Base-by-base conservation (phyloP, 2,797 vertebrate genomes). In the Phalloptychus januarius region DNA sequence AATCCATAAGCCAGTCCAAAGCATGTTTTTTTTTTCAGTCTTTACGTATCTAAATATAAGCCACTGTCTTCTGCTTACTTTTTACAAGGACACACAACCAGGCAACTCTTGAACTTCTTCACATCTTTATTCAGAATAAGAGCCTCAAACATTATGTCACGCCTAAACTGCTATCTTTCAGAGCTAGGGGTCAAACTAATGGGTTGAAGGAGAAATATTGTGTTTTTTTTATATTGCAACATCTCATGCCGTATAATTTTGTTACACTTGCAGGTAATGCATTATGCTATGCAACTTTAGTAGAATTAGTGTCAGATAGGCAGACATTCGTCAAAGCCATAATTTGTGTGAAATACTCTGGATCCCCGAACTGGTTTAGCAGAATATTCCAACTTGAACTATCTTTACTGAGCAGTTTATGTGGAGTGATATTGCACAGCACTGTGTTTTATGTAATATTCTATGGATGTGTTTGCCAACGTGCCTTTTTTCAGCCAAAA, bases 11-110 rank as follows among this genome's bases (percentile, higher is more conserved):
- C 72, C 13, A 87, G 2, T 4, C 82, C 83, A 0, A 88, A 7
- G 4, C 58, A 83, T 25, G 87, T 79, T 42, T 89, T 89, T 79
- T 42, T 89, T 89, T 58, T 84, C 65, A 3, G 83, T 85, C 8
- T 82, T 77, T 28, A 79, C 74, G 6, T 78, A 84, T 25, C 48
- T 2, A 2, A 54, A 72, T 33, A 72, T 75, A 78, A 12, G 78
- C 76, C 15, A 61, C 56, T 61, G 28, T 15, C 2, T 61, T 61
- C 28, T 15, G 25, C 4, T 58, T 58, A 12, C n/a, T 31, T 58
- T 58, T 58, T 15, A 16, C 56, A 58, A 58, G 28, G 4, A 31
- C 5, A 15, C 13, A 28, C 52, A 56, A 56, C n/a, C 25, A 56
- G 3, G n/a, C n/a, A 56, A 56, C n/a, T 56, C 54, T 23, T 7